Conservation (phyloP, 2,113 vertebrate species). For the Rattus rattus region DNA sequence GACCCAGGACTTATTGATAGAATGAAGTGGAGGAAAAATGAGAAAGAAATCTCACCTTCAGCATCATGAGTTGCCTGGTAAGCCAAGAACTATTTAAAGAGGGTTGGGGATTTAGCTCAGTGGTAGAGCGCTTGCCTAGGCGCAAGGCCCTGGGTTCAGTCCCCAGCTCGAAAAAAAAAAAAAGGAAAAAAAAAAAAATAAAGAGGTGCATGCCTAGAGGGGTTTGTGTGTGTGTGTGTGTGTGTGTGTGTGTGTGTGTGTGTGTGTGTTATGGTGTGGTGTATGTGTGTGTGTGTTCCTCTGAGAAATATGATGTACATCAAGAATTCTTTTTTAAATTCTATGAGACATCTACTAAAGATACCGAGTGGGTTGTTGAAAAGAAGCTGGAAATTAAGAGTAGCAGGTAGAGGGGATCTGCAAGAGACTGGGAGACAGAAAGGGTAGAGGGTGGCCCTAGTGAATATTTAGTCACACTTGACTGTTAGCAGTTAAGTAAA, state of each 20-base stretch:
- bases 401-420: neutral
- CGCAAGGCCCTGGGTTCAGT: too few species aligned
- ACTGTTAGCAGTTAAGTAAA: rapidly evolving
- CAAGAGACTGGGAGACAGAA: too few species aligned
- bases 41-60: neutral
- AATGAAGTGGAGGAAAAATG: neutral
- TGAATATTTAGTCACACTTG: neutral
- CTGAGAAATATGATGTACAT: neutral
- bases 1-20: neutral
- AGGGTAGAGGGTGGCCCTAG: neutral
- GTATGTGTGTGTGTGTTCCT: neutral
- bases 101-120: too few species aligned
- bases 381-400: neutral
- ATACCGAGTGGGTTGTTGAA: neutral
- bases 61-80: neutral
- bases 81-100: too few species aligned
- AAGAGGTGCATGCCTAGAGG: neutral
- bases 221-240: neutral
- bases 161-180: too few species aligned
- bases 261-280: neutral
- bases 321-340: neutral
- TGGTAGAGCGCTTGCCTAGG: too few species aligned
- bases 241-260: neutral
- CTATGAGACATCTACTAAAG: neutral
- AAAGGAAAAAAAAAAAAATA: too few species aligned